Conservation (phyloP, 2,888 invertebrate genomes). For the Diarsia rubi region DNA sequence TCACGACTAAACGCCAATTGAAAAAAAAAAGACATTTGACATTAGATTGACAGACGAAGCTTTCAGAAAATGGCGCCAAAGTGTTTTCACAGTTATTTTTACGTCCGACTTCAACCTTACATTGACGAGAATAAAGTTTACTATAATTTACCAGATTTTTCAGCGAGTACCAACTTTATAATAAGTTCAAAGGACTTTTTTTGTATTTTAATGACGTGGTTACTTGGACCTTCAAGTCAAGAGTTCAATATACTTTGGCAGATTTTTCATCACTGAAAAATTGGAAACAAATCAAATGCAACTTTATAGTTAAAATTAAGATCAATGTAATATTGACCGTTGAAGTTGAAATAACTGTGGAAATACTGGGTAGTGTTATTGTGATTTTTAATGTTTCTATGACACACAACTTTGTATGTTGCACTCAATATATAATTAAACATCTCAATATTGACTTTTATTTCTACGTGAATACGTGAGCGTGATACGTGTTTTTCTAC, state of each 20-base stretch:
- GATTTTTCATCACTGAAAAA: background rate
- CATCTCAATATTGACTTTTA: constrained; percentile 22
- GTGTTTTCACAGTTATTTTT: constrained; percentile 4
- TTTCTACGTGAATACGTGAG: too few relatives aligned
- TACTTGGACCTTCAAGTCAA: too few relatives aligned
- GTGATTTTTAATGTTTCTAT: constrained; percentile 38
- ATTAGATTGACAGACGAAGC: background rate
- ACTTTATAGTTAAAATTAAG: background rate
- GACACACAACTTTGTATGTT: constrained; percentile 39
- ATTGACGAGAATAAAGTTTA: background rate
- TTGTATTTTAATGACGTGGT: too few relatives aligned
- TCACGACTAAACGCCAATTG: background rate
- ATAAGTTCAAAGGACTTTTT: too few relatives aligned
- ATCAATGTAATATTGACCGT: background rate
- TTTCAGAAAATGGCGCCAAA: constrained; percentile 14
- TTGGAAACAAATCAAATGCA: background rate
- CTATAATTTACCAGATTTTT: background rate
- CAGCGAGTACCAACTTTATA: background rate
- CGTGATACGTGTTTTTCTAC: too few relatives aligned
- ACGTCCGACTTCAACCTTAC: background rate
- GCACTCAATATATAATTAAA: constrained; percentile 44
- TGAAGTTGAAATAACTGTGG: background rate
- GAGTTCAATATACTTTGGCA: too few relatives aligned
- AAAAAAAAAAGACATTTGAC: constrained; percentile 8
- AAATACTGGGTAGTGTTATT: background rate